These are phyloP conservation scores for Eucidaris tribuloides DNA, from an alignment of 35 echinoderm and acorn worm species.

Conservation along the genomic window DNA sequence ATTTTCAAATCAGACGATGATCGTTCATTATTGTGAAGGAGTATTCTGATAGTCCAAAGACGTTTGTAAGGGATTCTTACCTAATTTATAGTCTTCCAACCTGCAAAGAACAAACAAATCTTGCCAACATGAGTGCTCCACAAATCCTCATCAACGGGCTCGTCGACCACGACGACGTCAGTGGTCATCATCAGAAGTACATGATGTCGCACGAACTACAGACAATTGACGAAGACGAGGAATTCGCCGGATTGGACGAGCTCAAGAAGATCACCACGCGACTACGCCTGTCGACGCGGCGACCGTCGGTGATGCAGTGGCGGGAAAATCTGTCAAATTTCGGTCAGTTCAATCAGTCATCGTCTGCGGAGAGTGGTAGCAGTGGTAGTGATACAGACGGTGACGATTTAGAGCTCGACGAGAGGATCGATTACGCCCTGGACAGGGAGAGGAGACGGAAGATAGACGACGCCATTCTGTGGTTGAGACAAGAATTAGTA, in stretches of 20 bases:
- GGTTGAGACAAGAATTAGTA: constrained; percentile 10
- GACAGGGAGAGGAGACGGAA: constrained; percentile 10
- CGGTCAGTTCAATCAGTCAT: no score
- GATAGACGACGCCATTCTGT: neutral
- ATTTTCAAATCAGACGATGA: no score
- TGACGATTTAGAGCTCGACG: neutral
- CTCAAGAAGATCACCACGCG: constrained; percentile 22
- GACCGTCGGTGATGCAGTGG: constrained; percentile 21
- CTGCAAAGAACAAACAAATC: neutral
- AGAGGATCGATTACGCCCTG: neutral
- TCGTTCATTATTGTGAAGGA: no score
- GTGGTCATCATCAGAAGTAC: neutral
- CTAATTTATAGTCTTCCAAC: no score
- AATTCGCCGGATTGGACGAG: constrained; percentile 2
- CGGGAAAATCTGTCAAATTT: constrained; percentile 14
- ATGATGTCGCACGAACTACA: neutral
- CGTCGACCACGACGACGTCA: neutral
- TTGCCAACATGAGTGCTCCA: constrained; percentile 8
- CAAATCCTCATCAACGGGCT: constrained; percentile 27
- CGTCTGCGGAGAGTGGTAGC: neutral
- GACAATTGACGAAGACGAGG: constrained; percentile 1
- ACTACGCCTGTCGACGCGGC: neutral
- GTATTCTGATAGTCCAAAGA: no score
- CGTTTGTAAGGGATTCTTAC: no score
- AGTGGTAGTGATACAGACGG: neutral